Evolutionary conservation across 2,113 vertebrate genomes (phyloP), one percentile per base, ranked within the genome.

Genomic region (Odocoileus virginianus): DNA sequence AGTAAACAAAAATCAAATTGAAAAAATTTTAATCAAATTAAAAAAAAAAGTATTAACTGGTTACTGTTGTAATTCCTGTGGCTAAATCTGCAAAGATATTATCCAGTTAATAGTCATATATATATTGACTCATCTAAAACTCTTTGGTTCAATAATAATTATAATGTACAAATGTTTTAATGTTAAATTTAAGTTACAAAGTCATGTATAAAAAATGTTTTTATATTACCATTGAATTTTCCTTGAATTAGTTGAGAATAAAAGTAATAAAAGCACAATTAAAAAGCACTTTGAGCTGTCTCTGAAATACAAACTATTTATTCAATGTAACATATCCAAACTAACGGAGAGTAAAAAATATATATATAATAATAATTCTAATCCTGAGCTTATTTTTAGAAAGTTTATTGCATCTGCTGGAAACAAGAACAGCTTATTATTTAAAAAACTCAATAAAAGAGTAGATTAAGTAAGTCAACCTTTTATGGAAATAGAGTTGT

Each of bases 401-500:
- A 57, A 58, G 84, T 91, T 97, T 95, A 96, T 91, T 92, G 94
- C 50, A 93, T 93, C 74, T 30, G 82, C 14, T 52, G 60, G 84
- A 97, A 96, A 93, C 64, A 95, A 87, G 97, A 98, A 61, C 27
- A 90, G 86, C 93, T 94, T 98, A 76, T 97, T 97, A 96, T 88
- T 97, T 96, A 97, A 96, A 96, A 87, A 95, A 96, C 14, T 76
- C 89, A 95, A 97, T 98, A 92, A 95, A 96, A 96, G 76, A 91
- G 54, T 81, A 97, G 93, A 93, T 93, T 96, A 97, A 98, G 84
- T 96, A 88, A 97, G 43, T 97, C 58, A 79, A 95, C 55, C 86
- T 93, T 93, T 98, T 96, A 97, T 86, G 64, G 91, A 98, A 98
- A 97, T 88, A 11, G 27, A 97, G 85, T 98, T 97, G 64, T 97